phyloP scores from a whole-genome alignment of 2,888 invertebrate species.

The Mesorhabditis spiculigera region DNA sequence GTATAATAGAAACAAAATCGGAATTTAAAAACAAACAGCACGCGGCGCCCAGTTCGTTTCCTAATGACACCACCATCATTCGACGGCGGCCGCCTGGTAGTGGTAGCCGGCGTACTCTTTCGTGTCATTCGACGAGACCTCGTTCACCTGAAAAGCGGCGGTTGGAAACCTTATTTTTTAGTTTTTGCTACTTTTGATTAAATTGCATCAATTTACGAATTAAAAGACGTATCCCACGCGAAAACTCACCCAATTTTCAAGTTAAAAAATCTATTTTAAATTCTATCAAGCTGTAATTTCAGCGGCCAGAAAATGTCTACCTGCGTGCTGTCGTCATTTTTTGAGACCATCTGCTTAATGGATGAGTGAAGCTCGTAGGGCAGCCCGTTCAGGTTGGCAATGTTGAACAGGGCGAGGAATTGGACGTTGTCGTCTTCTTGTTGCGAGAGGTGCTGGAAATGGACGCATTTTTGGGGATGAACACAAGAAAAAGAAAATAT shows the following conservation, averaged over 20 bases:
- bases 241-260: neutral
- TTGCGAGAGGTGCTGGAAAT: constrained; percentile 43
- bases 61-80: too few relatives aligned
- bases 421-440: constrained; percentile 50
- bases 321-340: constrained; percentile 30
- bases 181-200: neutral
- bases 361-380: constrained; percentile 46
- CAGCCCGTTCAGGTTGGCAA: constrained; percentile 44
- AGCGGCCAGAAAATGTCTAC: constrained; percentile 14
- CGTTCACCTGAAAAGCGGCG: constrained; percentile 34
- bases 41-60: too few relatives aligned
- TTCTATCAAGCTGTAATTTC: neutral
- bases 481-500: too few relatives aligned
- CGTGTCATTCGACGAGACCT: constrained; percentile 31
- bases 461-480: too few relatives aligned
- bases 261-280: neutral
- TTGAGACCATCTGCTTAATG: constrained; percentile 31
- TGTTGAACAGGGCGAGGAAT: constrained; percentile 46
- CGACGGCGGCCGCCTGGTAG: neutral
- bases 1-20: too few relatives aligned
- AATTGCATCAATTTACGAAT: neutral
- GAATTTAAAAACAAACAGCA: too few relatives aligned
- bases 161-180: neutral
- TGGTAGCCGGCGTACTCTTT: constrained; percentile 9
- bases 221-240: neutral